Evolutionary conservation across 2,888 invertebrate genomes (phyloP).

Genomic region (Pseudococcus viburni): DNA sequence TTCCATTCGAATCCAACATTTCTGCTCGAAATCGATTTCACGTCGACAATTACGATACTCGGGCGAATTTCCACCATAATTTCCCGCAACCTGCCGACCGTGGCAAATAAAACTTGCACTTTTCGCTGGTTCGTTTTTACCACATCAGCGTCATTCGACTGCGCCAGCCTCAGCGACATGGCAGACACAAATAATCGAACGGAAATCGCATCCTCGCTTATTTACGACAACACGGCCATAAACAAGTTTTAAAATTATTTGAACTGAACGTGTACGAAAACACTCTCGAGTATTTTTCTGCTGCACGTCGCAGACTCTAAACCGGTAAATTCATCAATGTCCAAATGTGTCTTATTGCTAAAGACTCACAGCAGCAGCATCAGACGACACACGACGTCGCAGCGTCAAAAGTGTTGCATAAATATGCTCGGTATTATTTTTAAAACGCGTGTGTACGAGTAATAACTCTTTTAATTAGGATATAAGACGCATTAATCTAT

Average conservation of each 20-base stretch:
- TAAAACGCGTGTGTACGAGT: conserved; percentile 26
- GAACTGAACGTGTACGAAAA: neutral
- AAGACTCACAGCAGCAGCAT: neutral
- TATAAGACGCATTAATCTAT: conserved; percentile 59
- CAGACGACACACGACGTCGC: neutral
- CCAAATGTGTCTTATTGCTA: conserved; percentile 21
- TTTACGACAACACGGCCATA: neutral
- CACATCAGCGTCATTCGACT: too few species aligned
- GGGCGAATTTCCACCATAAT: too few species aligned
- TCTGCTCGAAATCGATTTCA: too few species aligned
- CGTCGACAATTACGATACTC: too few species aligned
- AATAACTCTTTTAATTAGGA: conserved; percentile 60
- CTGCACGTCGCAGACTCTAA: neutral
- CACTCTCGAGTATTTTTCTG: neutral
- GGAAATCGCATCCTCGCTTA: neutral
- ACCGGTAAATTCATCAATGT: conserved; percentile 46
- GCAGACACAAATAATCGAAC: neutral
- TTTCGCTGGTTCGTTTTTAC: too few species aligned
- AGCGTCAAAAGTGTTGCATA: conserved; percentile 7
- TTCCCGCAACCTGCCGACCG: too few species aligned
- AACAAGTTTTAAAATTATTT: conserved; percentile 1
- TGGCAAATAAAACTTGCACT: too few species aligned
- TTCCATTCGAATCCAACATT: too few species aligned
- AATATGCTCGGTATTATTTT: conserved; percentile 23
- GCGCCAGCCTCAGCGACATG: too few species aligned